These are phyloP conservation scores for Sitodiplosis mosellana DNA, from an alignment of 1,140 invertebrate species.

Conservation along the genomic window DNA sequence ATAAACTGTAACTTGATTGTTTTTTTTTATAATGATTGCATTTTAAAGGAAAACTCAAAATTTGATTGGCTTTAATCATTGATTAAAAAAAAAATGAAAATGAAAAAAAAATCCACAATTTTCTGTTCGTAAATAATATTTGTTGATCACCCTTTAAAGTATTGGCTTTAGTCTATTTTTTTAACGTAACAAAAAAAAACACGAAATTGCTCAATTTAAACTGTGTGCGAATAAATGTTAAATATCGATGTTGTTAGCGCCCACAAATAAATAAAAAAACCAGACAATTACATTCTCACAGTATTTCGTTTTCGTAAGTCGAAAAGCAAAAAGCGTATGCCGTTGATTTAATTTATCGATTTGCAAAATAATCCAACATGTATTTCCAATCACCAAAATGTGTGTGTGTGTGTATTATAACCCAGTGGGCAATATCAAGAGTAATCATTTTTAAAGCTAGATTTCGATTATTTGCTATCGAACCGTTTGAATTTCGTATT, in stretches of 20 bases:
- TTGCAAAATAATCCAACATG: no score
- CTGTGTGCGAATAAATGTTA: neutral
- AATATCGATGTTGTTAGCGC: no score
- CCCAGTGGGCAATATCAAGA: neutral
- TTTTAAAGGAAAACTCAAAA: no score
- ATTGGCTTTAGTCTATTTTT: no score
- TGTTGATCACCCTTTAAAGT: neutral
- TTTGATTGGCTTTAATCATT: conserved; percentile 1
- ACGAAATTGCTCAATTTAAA: neutral
- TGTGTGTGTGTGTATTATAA: no score
- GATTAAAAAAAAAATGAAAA: conserved; percentile 1
- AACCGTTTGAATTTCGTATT: neutral
- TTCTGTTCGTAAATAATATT: neutral
- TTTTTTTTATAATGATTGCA: neutral
- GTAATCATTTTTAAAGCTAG: neutral
- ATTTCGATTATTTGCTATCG: neutral
- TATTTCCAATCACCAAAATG: no score
- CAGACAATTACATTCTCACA: neutral
- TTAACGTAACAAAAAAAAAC: neutral
- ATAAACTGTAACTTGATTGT: neutral
- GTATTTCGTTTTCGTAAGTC: no score
- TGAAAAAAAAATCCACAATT: neutral
- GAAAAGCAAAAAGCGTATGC: no score
- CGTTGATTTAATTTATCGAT: no score
- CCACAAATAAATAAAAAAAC: neutral